phyloP scores from a whole-genome alignment of 2,888 invertebrate species.

The Agrotis ipsilon region DNA sequence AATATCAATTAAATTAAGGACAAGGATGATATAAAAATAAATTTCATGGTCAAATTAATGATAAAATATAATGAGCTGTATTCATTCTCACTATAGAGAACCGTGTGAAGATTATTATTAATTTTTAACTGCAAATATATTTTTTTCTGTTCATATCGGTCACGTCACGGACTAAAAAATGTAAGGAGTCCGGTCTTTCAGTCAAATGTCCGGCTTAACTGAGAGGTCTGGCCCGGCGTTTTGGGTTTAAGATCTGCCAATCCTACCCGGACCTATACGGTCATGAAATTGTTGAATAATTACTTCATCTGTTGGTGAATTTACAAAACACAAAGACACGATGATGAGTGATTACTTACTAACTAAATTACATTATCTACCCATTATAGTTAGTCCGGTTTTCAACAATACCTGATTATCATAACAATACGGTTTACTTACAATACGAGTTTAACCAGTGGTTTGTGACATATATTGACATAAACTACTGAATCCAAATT shows the following conservation, averaged over 20 bases:
- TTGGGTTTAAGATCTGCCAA: too few species aligned
- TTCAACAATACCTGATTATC: conserved; percentile 69
- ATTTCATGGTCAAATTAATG: conserved; percentile 30
- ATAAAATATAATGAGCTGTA: background rate
- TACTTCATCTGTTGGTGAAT: conserved; percentile 26
- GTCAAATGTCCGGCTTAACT: too few species aligned
- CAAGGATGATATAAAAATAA: conserved; percentile 29
- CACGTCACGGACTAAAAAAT: too few species aligned
- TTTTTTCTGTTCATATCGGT: too few species aligned
- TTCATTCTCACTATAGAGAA: background rate
- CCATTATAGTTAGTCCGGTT: conserved; percentile 53
- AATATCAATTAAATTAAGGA: conserved; percentile 24
- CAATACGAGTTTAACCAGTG: conserved; percentile 61
- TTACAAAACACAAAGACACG: conserved; percentile 43
- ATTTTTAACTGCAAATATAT: background rate
- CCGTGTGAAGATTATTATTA: background rate
- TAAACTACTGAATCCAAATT: conserved; percentile 62
- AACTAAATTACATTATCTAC: conserved; percentile 58
- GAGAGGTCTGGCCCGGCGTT: too few species aligned
- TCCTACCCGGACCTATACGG: too few species aligned
- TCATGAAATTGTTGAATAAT: background rate
- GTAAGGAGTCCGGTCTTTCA: too few species aligned
- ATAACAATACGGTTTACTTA: conserved; percentile 69
- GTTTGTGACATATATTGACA: conserved; percentile 67
- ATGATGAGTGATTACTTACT: conserved; percentile 50